Conservation (phyloP, 2,113 vertebrate species). For the Brachypodius melanocephalos region DNA sequence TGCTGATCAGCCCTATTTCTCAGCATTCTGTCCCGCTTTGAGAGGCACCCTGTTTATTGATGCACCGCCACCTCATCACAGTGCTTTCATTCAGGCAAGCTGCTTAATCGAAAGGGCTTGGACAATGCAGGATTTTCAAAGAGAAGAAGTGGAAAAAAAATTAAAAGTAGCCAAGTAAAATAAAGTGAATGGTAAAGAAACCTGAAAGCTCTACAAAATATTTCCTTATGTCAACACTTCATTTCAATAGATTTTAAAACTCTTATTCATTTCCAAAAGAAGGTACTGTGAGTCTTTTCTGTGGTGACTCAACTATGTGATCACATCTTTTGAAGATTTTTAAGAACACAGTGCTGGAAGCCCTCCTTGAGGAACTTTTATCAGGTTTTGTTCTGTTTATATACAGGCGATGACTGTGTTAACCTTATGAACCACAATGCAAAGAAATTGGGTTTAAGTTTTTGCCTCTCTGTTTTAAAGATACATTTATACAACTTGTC, state of each 20-base stretch:
- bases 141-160: conserved; percentile 55
- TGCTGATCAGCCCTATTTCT: conserved; percentile 72
- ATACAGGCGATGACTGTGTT: neutral
- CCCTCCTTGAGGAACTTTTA: conserved; percentile 20
- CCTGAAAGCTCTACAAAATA: conserved; percentile 65
- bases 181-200: conserved; percentile 62
- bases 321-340: conserved; percentile 53
- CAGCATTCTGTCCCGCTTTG: conserved; percentile 44
- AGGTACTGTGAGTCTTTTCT: conserved; percentile 45
- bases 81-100: conserved; percentile 60
- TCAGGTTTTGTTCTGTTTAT: conserved; percentile 58
- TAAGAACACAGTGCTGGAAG: conserved; percentile 3
- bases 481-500: conserved; percentile 72
- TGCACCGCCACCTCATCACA: conserved; percentile 39
- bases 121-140: conserved; percentile 75
- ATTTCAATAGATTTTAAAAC: conserved; percentile 63
- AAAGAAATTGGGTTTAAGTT: conserved; percentile 52
- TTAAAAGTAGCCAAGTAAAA: conserved; percentile 72
- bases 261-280: conserved; percentile 47
- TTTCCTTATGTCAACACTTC: conserved; percentile 70
- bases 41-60: conserved; percentile 64
- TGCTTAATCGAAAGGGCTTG: conserved; percentile 69
- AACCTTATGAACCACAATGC: conserved; percentile 32
- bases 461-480: conserved; percentile 68
- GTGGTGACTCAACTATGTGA: neutral